Base-by-base conservation (phyloP, 1,140 invertebrate species). In the Zaprionus davidi region DNA sequence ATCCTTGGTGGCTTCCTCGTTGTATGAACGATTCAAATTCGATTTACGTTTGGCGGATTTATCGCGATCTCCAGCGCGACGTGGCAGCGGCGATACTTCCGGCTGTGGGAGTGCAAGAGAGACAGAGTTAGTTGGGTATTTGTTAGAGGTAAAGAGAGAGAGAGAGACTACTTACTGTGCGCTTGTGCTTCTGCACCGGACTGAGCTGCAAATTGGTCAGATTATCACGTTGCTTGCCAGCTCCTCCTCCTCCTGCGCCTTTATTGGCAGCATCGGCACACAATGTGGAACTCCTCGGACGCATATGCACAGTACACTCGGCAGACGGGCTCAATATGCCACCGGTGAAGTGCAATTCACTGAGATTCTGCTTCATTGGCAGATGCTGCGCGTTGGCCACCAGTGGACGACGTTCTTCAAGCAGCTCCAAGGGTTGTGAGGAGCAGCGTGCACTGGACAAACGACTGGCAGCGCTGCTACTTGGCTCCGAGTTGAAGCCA, bases 31-130 rank as follows among this genome's bases (percentile, higher is more conserved):
- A 91, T 95, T 96, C 64, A 95, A 87, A 91, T 95, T 94, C 41
- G 95, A 95, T 92, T 95, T 95, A 60, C 95, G 93, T 91, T 95
- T 95, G 68, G 93, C 93, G 72, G 94, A 95, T 80, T 96, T 96
- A 91, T 96, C 95, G 76, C 94, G 94, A 87, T 95, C 94, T 56
- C 77, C 62, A 28, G 81, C 59, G 69, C 91, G 91, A 64, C 67
- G 78, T 26, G 80, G 81, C 11, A 78, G 73, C 34, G 77, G 84
- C n/a, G 85, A 90, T 34, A 70, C 79, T 41, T 82, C 84, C 64
- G 81, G 81, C 85, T 91, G 51, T 36, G 11, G n/a, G 22, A 34
- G 31, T 34, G 31, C 9, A 38, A 41, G 5, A 31, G 72, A 36
- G 13, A 58, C 7, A 7, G 24, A 26, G n/a, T 70, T 60, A 65